Percentiles rank a stretch among this genome's conserved stretches.
phyloP scores from a whole-genome alignment of 2,888 invertebrate genomes.

The Eupeodes latifasciatus region DNA sequence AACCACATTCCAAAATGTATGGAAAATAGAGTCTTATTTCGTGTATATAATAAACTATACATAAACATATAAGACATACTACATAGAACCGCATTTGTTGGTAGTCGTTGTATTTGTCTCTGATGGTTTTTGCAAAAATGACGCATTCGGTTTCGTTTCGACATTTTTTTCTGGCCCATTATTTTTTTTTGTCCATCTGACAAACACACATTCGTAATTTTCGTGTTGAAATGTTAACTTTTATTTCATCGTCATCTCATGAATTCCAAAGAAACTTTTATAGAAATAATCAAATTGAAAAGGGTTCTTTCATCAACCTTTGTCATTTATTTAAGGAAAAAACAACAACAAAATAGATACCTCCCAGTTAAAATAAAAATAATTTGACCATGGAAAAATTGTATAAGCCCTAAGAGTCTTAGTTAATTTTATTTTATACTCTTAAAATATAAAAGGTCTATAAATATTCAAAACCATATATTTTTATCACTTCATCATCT shows the following conservation, averaged over 20 bases:
- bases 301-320: conserved; percentile 21
- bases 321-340: neutral
- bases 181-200: neutral
- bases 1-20: conserved; percentile 22
- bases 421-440: neutral
- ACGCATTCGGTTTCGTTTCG: conserved; percentile 24
- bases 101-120: neutral
- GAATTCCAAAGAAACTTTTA: neutral
- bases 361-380: conserved; percentile 3
- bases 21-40: neutral
- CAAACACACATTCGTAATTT: neutral
- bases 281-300: conserved; percentile 19
- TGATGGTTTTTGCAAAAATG: conserved; percentile 4
- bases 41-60: neutral
- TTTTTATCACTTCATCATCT: neutral
- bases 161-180: neutral
- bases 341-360: neutral
- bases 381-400: neutral
- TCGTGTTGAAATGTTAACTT: conserved; percentile 1
- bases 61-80: too few species aligned
- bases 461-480: neutral
- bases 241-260: conserved; percentile 1
- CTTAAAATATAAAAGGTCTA: neutral
- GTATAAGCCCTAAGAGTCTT: neutral
- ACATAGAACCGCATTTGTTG: neutral